Conservation (phyloP, 2,888 invertebrate genomes). For the Tenthredo mesomela region DNA sequence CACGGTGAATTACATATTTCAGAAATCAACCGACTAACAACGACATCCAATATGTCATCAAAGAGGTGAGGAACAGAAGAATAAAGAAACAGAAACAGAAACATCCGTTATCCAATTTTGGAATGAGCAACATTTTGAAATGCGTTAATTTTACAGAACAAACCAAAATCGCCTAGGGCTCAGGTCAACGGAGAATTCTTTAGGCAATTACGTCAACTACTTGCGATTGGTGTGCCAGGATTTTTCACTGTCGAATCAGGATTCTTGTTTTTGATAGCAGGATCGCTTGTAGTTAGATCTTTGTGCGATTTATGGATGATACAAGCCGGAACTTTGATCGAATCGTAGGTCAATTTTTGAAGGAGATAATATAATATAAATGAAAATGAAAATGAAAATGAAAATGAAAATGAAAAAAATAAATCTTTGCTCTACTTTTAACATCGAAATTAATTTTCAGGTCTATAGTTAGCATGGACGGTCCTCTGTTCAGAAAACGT, state of each 20-base stretch:
- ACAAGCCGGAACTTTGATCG: slow-evolving; percentile 94
- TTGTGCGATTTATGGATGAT: slow-evolving; percentile 99
- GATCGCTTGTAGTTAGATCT: slow-evolving; percentile 91
- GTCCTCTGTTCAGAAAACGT: slow-evolving; percentile 86
- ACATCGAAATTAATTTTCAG: slow-evolving; percentile 80
- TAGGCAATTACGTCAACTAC: slow-evolving; percentile 83
- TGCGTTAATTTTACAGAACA: slow-evolving; percentile 78
- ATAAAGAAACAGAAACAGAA: slow-evolving; percentile 4
- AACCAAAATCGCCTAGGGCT: slow-evolving; percentile 81
- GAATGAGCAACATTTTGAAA: background rate
- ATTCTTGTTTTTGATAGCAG: slow-evolving; percentile 87
- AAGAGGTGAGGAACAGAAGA: slow-evolving; percentile 83
- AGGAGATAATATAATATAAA: no score
- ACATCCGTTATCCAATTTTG: slow-evolving; percentile 10
- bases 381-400: background rate
- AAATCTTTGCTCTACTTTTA: background rate
- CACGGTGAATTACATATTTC: slow-evolving; percentile 63
- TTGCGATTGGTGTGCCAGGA: slow-evolving; percentile 85
- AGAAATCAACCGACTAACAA: slow-evolving; percentile 83
- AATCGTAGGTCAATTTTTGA: slow-evolving; percentile 83
- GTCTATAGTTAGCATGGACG: slow-evolving; percentile 95
- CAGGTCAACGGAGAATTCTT: slow-evolving; percentile 89
- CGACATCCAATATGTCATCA: slow-evolving; percentile 89
- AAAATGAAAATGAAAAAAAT: background rate
- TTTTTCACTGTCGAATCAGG: slow-evolving; percentile 88